Evolutionary conservation across 2,113 vertebrate species (phyloP), one percentile per base, ranked within the genome.

Genomic region (Mormyrus lacerda): DNA sequence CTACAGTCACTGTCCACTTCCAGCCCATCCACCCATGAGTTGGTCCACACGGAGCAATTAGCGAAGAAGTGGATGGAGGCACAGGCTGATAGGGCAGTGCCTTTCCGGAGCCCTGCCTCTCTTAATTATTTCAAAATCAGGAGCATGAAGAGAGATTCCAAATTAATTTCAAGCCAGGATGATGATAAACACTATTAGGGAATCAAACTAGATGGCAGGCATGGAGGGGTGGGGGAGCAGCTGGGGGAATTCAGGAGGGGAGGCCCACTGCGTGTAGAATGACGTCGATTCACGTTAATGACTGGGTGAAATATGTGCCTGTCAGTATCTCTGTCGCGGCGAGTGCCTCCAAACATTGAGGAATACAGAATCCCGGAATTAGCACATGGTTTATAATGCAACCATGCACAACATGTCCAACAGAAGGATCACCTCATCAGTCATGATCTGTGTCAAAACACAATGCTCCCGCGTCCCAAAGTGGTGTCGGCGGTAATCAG

Each of bases 401-500:
- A 27, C 35, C 82, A 24, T 87, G 15, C 50, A 87, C 27, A 55
- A 21, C 85, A 19, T 48, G 27, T 87, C 50, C 27, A 55, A 15
- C 31, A 35, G n/a, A 53, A 53, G 50, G 85, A n/a, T 24, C 27
- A 47, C 17, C 27, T 53, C 31, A 39, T 53, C n/a, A 53, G 35
- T 87, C 53, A 87, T n/a, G n/a, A 44, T 44, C 9, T 17, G 21
- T 24, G 53, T 61, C 85, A 42, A 87, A 53, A 53, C 48, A 82
- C 35, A 44, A 44, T 39, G n/a, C 45, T 45, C 45, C 83, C 13
- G 1, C 19, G 85, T 53, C 50, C 85, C 85, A 53, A 51, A 87
- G 19, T 42, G n/a, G 93, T 93, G 93, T 92, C 91, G 85, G 48
- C 79, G 86, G 91, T 53, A 65, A 91, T 92, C 73, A 90, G 86